phyloP scores from a whole-genome alignment of 2,797 vertebrate genomes.

The Microctenopoma stevenorrisi region DNA sequence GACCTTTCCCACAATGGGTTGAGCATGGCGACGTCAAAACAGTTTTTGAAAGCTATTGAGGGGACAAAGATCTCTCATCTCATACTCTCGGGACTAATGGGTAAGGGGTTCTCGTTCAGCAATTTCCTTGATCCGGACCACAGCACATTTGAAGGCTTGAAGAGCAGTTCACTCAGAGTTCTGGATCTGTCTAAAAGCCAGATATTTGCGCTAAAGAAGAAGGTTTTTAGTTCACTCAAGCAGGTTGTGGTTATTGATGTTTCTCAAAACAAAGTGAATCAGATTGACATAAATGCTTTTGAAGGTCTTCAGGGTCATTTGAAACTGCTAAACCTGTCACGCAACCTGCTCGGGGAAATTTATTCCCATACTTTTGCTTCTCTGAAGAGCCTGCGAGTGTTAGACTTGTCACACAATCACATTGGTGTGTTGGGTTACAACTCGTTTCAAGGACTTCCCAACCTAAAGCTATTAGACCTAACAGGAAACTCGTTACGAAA shows the following conservation, averaged over 20 bases:
- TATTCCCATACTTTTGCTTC: constrained; percentile 77
- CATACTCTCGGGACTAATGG: constrained; percentile 79
- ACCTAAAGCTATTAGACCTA: constrained; percentile 79
- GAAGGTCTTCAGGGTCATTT: constrained; percentile 82
- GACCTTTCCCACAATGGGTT: constrained; percentile 80
- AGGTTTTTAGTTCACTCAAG: constrained; percentile 79
- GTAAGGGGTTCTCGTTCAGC: constrained; percentile 80
- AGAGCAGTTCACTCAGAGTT: constrained; percentile 67
- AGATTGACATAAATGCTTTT: constrained; percentile 83
- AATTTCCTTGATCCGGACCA: constrained; percentile 85
- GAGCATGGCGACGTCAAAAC: constrained; percentile 13
- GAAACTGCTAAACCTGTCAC: constrained; percentile 83
- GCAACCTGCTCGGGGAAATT: constrained; percentile 88
- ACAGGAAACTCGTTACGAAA: constrained; percentile 84
- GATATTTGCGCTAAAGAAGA: constrained; percentile 83
- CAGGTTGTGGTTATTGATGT: constrained; percentile 78
- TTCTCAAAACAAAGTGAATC: constrained; percentile 85
- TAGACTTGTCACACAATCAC: constrained; percentile 89
- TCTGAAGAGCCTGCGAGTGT: constrained; percentile 59
- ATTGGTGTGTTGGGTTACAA: constrained; percentile 79
- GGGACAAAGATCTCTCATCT: constrained; percentile 82
- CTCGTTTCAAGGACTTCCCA: constrained; percentile 81
- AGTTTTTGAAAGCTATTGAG: constrained; percentile 78
- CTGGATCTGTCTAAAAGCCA: constrained; percentile 83
- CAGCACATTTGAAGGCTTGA: constrained; percentile 83